These are phyloP conservation scores for Actinia equina DNA, from an alignment of 64 coral and sea anemone species.

Conservation along the genomic window DNA sequence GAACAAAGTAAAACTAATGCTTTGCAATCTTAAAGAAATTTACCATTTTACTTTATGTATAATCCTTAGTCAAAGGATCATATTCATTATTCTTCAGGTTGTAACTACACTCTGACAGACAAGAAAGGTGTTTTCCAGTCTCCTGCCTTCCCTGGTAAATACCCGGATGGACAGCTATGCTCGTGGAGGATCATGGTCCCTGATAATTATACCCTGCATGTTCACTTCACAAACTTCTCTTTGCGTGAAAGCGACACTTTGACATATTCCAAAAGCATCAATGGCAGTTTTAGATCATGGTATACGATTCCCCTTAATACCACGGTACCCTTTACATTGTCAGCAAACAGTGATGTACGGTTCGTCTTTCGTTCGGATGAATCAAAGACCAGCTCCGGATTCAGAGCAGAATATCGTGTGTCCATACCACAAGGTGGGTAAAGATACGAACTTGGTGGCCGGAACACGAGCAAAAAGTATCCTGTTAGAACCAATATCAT, in stretches of 20 bases:
- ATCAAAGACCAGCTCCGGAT: background rate
- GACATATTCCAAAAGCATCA: background rate
- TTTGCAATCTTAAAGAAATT: too few species aligned
- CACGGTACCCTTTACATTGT: background rate
- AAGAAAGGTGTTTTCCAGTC: conserved; percentile 30
- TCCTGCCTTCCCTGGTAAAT: conserved; percentile 30
- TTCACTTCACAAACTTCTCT: conserved; percentile 59
- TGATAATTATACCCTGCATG: background rate
- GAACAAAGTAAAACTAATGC: too few species aligned
- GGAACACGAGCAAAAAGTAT: too few species aligned
- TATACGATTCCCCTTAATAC: background rate
- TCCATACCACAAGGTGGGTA: background rate
- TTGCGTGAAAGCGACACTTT: conserved; percentile 14
- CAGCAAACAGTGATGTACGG: background rate
- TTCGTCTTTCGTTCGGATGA: conserved; percentile 20
- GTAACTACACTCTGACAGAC: background rate
- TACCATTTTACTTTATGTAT: background rate
- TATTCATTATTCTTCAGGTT: too few species aligned
- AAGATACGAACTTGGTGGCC: background rate
- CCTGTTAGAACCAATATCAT: too few species aligned
- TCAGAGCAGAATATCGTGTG: background rate
- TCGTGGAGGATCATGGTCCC: conserved; percentile 46
- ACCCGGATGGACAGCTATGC: conserved; percentile 68
- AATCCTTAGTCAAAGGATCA: too few species aligned
- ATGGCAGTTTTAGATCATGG: background rate